A percentile compares a stretch with the other conserved stretches of the same genome.
Conservation (phyloP, 2,797 vertebrate species). For the Molossus alvarezi region DNA sequence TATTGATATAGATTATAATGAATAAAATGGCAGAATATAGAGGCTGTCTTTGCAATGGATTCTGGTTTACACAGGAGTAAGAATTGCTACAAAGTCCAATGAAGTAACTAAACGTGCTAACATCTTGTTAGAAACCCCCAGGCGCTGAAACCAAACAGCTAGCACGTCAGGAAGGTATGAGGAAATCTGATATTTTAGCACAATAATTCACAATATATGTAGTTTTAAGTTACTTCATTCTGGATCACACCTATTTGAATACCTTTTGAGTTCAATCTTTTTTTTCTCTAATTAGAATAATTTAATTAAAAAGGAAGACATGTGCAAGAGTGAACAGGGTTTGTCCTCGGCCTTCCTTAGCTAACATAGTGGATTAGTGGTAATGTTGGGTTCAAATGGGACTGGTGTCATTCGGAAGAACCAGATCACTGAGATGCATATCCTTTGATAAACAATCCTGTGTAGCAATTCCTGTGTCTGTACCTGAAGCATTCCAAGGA, state of each 20-base stretch:
- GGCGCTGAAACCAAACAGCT: background rate
- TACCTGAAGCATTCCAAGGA: background rate
- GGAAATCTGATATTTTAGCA: background rate
- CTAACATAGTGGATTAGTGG: background rate
- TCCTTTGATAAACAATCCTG: background rate
- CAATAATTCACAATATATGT: background rate
- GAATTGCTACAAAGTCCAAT: background rate
- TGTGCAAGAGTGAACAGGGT: background rate
- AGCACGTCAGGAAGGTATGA: background rate
- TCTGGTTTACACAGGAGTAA: background rate
- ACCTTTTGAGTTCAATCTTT: conserved; percentile 5
- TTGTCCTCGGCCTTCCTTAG: conserved; percentile 15
- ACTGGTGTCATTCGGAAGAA: background rate
- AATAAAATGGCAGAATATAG: background rate
- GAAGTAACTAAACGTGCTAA: background rate
- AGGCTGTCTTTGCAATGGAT: background rate
- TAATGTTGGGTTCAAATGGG: background rate
- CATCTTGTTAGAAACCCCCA: background rate
- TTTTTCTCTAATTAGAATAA: conserved; percentile 38
- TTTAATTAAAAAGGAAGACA: conserved; percentile 48
- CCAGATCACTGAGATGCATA: background rate
- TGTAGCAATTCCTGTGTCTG: background rate
- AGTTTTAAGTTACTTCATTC: background rate
- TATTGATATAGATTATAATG: conserved; percentile 32
- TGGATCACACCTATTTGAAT: background rate